Conservation (phyloP, 2,888 invertebrate species). For the Dicyrtoma fusca region DNA sequence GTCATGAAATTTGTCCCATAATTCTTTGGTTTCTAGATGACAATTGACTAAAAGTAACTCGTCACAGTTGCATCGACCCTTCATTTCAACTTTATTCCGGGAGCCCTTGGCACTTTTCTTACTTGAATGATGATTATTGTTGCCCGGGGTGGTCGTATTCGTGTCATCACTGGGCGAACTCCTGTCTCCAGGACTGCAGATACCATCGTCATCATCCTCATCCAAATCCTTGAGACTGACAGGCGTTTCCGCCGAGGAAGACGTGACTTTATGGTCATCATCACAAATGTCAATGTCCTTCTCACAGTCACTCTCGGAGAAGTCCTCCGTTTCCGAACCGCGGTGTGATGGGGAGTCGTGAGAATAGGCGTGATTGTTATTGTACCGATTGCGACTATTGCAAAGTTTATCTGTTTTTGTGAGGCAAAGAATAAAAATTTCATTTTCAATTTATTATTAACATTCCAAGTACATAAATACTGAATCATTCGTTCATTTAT, state of each 20-base stretch:
- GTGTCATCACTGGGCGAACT: slow-evolving; percentile 46
- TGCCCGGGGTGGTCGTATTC: slow-evolving; percentile 24
- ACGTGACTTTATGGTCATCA: slow-evolving; percentile 55
- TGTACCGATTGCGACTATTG: slow-evolving; percentile 34
- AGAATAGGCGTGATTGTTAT: slow-evolving; percentile 39
- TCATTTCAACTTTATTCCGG: slow-evolving; percentile 58
- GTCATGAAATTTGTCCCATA: slow-evolving; percentile 80
- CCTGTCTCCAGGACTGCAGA: slow-evolving; percentile 52
- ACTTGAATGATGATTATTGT: slow-evolving; percentile 34
- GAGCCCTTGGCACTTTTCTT: slow-evolving; percentile 44
- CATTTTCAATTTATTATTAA: no score
- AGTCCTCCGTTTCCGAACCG: slow-evolving; percentile 53
- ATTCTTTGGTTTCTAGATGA: slow-evolving; percentile 76
- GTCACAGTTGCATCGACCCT: slow-evolving; percentile 69
- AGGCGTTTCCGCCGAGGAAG: slow-evolving; percentile 55
- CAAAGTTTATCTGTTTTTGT: slow-evolving; percentile 20
- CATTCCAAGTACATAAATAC: no score
- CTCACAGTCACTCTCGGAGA: slow-evolving; percentile 56
- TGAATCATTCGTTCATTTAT: no score
- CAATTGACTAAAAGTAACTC: slow-evolving; percentile 70
- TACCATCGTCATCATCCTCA: slow-evolving; percentile 53
- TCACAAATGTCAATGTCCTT: slow-evolving; percentile 57
- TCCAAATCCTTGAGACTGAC: slow-evolving; percentile 53
- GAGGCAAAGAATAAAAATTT: not conserved
- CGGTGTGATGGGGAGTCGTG: slow-evolving; percentile 47